Evolutionary conservation across 1,140 invertebrate genomes (phyloP), one percentile per base, ranked within the genome.

Genomic region (Procambarus clarkii): DNA sequence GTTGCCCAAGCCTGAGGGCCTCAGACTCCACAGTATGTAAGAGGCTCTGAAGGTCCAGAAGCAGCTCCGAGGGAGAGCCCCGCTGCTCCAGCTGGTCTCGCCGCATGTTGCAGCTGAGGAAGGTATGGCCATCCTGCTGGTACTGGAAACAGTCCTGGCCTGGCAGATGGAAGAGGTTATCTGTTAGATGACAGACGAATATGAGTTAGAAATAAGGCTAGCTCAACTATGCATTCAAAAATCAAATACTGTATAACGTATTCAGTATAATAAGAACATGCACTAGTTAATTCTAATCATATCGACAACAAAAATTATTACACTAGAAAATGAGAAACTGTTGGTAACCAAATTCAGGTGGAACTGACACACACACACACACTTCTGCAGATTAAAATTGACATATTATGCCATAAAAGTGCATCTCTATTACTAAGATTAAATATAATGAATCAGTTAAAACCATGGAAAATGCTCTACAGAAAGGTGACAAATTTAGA

Each of bases 81-180:
- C 90, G 58, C n/a, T 94, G 93, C 76, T 94, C 94, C 48, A 94
- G 93, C 69, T 95, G 95, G 48, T 95, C 94, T 0, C 96, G 96
- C 82, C 93, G 80, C 93, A 95, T 93, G 93, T 95, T 95, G 93
- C 95, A 96, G 44, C 95, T 95, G 11, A 96, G 93, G 58, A 95
- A 94, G 13, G 94, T 94, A 89, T 94, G 94, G 5, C 94, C 94
- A 88, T 95, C 94, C 76, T 95, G 94, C n/a, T 94, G 94, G 71
- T 94, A 94, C 92, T 95, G 95, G 69, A 95, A 94, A 91, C 95
- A 96, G 86, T 95, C 95, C 93, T 95, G 95, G n/a, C 95, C 95
- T 93, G 87, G 69, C 69, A 74, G 69, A 74, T 74, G 69, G 69
- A 74, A 74, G 69, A 74, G 69, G 69, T 74, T 74, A 74, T 74